phyloP scores from a whole-genome alignment of 2,888 invertebrate genomes.

The Glyphotaelius pellucidus region DNA sequence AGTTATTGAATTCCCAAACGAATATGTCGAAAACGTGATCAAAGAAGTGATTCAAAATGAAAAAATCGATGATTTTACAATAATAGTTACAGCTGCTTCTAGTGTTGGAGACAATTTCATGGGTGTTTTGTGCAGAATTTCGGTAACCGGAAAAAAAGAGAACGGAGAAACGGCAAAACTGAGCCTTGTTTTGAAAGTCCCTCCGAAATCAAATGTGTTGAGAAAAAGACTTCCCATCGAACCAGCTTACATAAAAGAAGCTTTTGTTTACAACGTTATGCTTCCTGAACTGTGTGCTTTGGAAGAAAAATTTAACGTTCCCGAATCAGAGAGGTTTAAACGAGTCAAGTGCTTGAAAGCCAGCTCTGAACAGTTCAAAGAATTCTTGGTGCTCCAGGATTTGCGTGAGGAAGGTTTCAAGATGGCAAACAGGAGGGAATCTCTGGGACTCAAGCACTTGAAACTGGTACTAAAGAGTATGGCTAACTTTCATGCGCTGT shows the following conservation, averaged over 20 bases:
- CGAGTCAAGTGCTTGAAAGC: constrained; percentile 30
- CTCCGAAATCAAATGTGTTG: constrained; percentile 11
- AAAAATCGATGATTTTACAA: constrained; percentile 2
- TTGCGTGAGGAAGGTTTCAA: constrained; percentile 26
- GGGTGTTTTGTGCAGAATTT: constrained; percentile 51
- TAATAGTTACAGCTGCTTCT: constrained; percentile 35
- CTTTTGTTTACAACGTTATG: constrained; percentile 41
- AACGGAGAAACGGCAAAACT: constrained; percentile 10
- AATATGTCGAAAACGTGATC: not conserved
- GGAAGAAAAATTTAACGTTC: constrained; percentile 17
- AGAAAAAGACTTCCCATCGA: constrained; percentile 51
- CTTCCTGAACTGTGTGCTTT: constrained; percentile 36
- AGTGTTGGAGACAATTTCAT: constrained; percentile 55
- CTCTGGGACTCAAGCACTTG: constrained; percentile 68
- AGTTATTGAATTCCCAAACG: constrained; percentile 5
- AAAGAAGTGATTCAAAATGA: constrained; percentile 1
- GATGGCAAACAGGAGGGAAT: constrained; percentile 55
- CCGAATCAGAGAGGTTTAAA: constrained; percentile 34
- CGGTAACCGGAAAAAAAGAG: constrained; percentile 10
- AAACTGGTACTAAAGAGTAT: constrained; percentile 67
- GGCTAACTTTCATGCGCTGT: constrained; percentile 68
- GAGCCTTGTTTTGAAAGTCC: constrained; percentile 46
- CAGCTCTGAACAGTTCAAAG: constrained; percentile 48
- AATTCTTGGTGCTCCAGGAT: constrained; percentile 67
- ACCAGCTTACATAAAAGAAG: constrained; percentile 44